Percentiles rank a stretch among this genome's conserved stretches.
Conservation (phyloP, 2,888 invertebrate species). For the Slavum lentiscoides region DNA sequence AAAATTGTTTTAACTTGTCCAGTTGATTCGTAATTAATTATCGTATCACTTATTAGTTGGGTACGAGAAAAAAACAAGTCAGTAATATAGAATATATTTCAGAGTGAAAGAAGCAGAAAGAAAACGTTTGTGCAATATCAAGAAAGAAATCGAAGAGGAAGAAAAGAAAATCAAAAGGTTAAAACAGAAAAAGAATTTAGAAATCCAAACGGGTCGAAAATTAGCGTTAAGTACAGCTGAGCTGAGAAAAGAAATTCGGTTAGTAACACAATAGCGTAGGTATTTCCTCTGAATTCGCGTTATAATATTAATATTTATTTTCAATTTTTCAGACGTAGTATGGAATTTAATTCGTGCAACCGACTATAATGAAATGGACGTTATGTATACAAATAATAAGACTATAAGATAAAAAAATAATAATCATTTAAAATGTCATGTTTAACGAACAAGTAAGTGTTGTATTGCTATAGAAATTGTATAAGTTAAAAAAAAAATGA, state of each 20-base stretch:
- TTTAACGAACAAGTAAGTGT: no score
- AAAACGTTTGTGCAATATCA: conserved; percentile 56
- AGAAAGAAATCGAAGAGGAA: conserved; percentile 57
- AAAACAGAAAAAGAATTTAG: conserved; percentile 57
- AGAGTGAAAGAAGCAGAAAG: conserved; percentile 58
- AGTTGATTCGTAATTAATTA: neutral
- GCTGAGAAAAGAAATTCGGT: conserved; percentile 58
- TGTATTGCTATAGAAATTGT: no score
- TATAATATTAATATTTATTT: neutral
- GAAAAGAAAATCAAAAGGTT: conserved; percentile 58
- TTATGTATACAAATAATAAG: no score
- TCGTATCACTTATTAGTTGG: neutral
- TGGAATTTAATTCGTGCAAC: conserved; percentile 13
- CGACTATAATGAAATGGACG: neutral
- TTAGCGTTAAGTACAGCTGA: conserved; percentile 58
- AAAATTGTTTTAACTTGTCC: no score
- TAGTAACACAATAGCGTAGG: neutral
- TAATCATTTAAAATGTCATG: no score
- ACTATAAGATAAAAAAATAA: no score
- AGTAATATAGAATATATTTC: conserved; percentile 10
- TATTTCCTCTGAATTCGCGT: neutral
- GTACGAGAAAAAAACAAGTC: neutral
- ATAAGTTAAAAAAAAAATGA: no score
- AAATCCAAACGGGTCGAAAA: conserved; percentile 57
- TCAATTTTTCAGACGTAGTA: conserved; percentile 28